A percentile compares a stretch with the other conserved stretches of the same genome.
These are phyloP conservation scores for Cuniculus paca DNA, from an alignment of 2,797 vertebrate species.

Conservation along the genomic window DNA sequence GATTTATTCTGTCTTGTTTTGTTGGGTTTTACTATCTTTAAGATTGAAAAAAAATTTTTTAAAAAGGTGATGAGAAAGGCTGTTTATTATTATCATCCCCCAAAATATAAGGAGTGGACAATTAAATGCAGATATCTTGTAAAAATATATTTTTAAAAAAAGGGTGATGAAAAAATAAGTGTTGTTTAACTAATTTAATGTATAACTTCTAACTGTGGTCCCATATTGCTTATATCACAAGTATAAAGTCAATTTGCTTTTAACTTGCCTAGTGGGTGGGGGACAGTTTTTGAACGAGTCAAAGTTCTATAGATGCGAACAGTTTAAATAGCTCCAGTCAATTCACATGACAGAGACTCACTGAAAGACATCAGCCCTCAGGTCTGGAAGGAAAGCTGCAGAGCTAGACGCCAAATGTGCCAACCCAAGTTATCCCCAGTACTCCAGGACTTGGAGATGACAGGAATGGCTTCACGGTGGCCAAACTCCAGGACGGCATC, in stretches of 20 bases:
- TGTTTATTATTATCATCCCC: too few relatives aligned
- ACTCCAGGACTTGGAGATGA: neutral
- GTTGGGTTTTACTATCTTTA: too few relatives aligned
- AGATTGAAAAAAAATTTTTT: too few relatives aligned
- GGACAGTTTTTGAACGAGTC: neutral
- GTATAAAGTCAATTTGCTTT: slow-evolving; percentile 2
- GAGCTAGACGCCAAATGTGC: neutral
- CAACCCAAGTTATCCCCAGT: neutral
- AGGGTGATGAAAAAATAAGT: neutral
- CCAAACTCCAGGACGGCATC: neutral
- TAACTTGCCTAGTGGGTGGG: neutral
- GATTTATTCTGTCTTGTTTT: too few relatives aligned
- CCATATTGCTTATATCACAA: neutral
- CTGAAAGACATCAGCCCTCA: neutral
- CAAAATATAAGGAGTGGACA: too few relatives aligned
- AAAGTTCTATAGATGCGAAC: neutral
- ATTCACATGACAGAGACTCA: slow-evolving; percentile 21
- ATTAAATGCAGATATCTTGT: too few relatives aligned
- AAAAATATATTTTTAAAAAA: too few relatives aligned
- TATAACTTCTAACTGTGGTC: neutral
- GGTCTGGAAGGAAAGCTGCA: neutral
- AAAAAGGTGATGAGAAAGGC: too few relatives aligned
- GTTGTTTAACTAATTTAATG: neutral
- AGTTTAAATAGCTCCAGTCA: neutral
- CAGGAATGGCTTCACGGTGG: neutral